Percentiles rank a stretch among this genome's conserved stretches.
phyloP scores from a whole-genome alignment of 2,113 vertebrate genomes.

The Capreolus pygargus region DNA sequence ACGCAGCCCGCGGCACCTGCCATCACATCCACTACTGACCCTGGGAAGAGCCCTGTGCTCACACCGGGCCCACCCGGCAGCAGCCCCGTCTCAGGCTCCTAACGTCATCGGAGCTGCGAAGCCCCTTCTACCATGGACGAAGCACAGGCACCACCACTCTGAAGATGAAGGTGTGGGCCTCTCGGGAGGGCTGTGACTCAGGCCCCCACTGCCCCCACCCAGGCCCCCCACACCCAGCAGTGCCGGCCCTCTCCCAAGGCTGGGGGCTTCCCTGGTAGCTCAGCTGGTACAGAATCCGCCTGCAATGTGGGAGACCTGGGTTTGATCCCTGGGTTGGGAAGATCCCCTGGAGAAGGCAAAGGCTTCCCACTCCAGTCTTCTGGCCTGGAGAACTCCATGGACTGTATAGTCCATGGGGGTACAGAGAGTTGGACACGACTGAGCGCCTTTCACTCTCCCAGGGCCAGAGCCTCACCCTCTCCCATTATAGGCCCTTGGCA shows the following conservation, averaged over 20 bases:
- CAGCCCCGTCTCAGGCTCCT: not conserved
- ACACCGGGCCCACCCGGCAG: not conserved
- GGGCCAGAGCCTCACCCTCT: no score
- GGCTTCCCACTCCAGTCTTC: not conserved
- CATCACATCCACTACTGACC: not conserved
- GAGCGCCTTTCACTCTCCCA: not conserved
- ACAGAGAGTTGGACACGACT: not conserved
- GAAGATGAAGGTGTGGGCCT: rapidly evolving
- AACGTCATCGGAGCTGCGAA: no score
- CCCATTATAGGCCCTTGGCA: not conserved
- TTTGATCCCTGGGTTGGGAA: not conserved
- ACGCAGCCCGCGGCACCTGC: rapidly evolving
- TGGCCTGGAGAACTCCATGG: not conserved
- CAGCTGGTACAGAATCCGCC: not conserved
- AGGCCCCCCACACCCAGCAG: not conserved
- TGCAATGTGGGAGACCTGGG: not conserved
- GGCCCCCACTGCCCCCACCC: rapidly evolving
- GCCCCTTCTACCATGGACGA: not conserved
- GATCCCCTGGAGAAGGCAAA: not conserved
- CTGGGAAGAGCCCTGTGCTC: not conserved
- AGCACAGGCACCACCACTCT: not conserved
- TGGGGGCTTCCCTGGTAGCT: not conserved
- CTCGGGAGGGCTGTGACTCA: not conserved
- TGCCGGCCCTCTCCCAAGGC: not conserved
- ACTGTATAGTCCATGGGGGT: not conserved